Evolutionary conservation across 2,113 vertebrate genomes (phyloP).

Genomic region (Jacana jacana): DNA sequence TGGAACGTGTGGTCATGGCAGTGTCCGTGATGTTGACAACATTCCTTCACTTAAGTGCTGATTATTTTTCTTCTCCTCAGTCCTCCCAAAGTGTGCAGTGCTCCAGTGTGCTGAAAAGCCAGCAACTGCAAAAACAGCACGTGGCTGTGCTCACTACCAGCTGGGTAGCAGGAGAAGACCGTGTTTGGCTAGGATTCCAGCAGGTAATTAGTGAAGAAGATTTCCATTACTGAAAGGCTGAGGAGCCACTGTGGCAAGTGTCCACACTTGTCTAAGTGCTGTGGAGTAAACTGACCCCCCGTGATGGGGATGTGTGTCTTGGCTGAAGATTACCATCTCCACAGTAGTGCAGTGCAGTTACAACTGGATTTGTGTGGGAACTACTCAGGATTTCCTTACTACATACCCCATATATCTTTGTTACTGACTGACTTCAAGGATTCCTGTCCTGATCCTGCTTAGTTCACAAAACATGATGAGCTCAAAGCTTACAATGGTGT

Average conservation of each 20-base stretch:
- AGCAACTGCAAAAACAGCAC: background rate
- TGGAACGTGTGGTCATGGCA: background rate
- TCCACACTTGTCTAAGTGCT: background rate
- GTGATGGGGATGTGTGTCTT: background rate
- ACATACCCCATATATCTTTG: rapidly evolving
- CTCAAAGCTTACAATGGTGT: background rate
- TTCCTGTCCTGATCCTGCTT: background rate
- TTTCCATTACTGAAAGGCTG: background rate
- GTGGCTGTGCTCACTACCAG: background rate
- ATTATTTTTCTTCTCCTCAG: background rate
- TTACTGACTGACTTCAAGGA: background rate
- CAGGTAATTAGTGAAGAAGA: background rate
- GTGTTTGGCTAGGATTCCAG: background rate
- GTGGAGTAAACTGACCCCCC: background rate
- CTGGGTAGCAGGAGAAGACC: background rate
- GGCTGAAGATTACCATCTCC: background rate
- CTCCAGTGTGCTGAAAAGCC: background rate
- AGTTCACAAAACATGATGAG: background rate
- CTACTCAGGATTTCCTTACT: background rate
- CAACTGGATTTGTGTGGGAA: background rate
- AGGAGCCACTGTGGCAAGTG: background rate
- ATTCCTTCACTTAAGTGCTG: background rate
- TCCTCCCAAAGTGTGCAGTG: background rate
- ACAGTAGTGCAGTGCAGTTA: background rate
- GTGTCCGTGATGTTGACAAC: background rate